Base-by-base conservation (phyloP, 2,113 vertebrate species). In the Pampusana beccarii region DNA sequence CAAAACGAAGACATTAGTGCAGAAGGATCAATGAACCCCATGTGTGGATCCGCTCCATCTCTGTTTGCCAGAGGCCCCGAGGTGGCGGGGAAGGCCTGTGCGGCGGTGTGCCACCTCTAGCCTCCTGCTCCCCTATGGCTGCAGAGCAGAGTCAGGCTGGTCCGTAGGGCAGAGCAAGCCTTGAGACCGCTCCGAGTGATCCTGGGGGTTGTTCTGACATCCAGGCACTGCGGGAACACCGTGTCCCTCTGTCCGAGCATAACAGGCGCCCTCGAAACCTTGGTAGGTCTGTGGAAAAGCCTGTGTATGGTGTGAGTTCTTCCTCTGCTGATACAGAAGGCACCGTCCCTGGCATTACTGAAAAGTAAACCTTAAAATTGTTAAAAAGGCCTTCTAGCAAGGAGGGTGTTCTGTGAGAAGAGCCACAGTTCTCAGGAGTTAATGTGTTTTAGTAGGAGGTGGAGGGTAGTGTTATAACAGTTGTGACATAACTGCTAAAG, bases 401-500 rank as follows among this genome's bases (percentile, higher is more conserved):
- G 64, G 17, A 65, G 46, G 34, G 29, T 80, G 2, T 80, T 90
- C 67, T 57, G 19, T 73, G 60, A 79, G 67, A 80, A 83, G 78
- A 74, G 36, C 36, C 1, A 2, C 19, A 4, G 33, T 66, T 94
- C 54, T 84, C 11, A 1, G 25, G 64, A 66, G 25, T 17, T n/a
- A 81, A 54, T 69, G 58, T 60, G 16, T 92, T 96, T 89, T 48
- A 79, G 86, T 46, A 62, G 53, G 64, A 51, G 86, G 69, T 46
- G 58, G 86, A 88, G 42, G 75, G 58, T 71, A 17, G 54, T 23
- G 60, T 53, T 87, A 51, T 6, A 92, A 42, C 64, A 88, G 48
- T 86, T 89, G 70, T 91, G 93, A 91, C 65, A 40, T 80, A 90
- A 82, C 85, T 95, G 83, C 77, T 66, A 46, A 86, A 96, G 69